Evolutionary conservation across 2,797 vertebrate species (phyloP).

Genomic region (Myotis myotis): DNA sequence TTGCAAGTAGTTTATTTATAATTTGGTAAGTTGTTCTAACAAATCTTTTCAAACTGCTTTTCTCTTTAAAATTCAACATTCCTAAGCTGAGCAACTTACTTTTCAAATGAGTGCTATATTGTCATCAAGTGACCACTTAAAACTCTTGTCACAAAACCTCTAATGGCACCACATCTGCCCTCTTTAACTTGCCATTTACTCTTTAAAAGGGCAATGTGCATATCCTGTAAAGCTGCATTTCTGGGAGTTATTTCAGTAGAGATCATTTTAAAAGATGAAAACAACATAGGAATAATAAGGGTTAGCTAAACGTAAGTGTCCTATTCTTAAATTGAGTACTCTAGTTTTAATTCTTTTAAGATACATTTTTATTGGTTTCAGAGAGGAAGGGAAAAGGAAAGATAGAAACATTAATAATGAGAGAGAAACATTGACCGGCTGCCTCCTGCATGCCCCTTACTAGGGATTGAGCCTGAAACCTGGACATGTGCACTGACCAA

Average conservation of each 20-base stretch:
- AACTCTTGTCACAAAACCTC: neutral
- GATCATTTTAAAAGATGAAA: slow-evolving; percentile 31
- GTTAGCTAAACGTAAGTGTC: neutral
- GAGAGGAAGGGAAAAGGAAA: too few species aligned
- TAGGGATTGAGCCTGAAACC: too few species aligned
- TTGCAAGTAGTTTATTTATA: neutral
- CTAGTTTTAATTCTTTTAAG: neutral
- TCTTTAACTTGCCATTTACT: neutral
- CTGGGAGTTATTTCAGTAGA: neutral
- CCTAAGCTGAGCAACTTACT: slow-evolving; percentile 51
- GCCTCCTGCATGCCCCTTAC: too few species aligned
- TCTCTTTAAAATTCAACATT: slow-evolving; percentile 65
- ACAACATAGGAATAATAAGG: neutral
- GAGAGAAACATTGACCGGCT: too few species aligned
- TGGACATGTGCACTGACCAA: too few species aligned
- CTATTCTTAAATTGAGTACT: neutral
- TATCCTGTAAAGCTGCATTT: neutral
- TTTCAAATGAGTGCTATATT: slow-evolving; percentile 64
- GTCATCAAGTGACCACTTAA: neutral
- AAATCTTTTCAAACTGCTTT: slow-evolving; percentile 56
- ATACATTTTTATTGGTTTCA: too few species aligned
- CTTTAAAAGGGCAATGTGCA: neutral
- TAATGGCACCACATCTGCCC: neutral
- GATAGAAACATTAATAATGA: too few species aligned
- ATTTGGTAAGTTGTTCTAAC: slow-evolving; percentile 49